phyloP scores from a whole-genome alignment of 2,797 vertebrate species.

The Simalia tracyae region DNA sequence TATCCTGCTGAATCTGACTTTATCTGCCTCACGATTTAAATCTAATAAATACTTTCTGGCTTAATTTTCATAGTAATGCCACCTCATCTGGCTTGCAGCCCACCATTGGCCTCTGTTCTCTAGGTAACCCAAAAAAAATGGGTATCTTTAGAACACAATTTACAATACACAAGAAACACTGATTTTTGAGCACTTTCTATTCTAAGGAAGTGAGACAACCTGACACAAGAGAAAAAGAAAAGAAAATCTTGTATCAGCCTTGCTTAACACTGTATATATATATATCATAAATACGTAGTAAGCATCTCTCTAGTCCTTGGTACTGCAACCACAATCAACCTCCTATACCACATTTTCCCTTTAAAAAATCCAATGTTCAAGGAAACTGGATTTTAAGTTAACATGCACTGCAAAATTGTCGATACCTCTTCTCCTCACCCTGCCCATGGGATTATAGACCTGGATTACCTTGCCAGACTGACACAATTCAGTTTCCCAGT shows the following conservation, averaged over 20 bases:
- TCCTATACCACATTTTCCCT: no score
- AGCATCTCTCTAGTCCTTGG: no score
- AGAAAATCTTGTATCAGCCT: background rate
- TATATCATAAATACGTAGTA: no score
- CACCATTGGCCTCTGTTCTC: background rate
- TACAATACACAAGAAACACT: background rate
- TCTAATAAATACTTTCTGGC: background rate
- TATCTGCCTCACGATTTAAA: background rate
- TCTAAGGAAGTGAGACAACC: background rate
- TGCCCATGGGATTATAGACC: background rate
- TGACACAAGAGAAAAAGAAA: background rate
- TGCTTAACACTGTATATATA: background rate
- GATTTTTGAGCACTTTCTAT: background rate
- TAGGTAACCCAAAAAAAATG: background rate
- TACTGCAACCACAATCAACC: no score
- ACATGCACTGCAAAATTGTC: background rate
- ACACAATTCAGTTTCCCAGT: background rate
- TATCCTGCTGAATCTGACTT: background rate
- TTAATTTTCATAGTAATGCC: background rate
- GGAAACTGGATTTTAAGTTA: no score
- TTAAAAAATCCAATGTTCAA: no score
- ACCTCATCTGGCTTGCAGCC: background rate
- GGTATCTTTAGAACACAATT: background rate
- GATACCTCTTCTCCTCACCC: background rate
- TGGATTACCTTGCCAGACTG: background rate